Evolutionary conservation across 2,113 vertebrate species (phyloP).

Genomic region (Pachyramphus minor): DNA sequence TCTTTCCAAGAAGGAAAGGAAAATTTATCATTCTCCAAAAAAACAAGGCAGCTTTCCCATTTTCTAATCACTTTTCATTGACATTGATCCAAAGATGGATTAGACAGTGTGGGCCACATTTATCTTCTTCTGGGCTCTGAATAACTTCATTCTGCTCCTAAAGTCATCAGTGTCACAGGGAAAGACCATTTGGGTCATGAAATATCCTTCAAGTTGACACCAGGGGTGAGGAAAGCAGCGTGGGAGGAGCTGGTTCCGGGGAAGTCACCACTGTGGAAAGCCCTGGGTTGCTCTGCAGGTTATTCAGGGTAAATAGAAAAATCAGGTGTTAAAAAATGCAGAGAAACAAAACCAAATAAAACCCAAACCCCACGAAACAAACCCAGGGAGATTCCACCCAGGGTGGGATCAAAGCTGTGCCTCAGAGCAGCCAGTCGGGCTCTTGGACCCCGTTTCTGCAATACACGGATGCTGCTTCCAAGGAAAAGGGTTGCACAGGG

Average conservation of each 20-base stretch:
- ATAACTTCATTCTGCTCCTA: slow-evolving; percentile 15
- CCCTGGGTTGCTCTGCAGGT: background rate
- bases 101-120: background rate
- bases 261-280: background rate
- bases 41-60: background rate
- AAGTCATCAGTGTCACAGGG: background rate
- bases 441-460: accelerated
- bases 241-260: background rate
- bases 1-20: background rate
- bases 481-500: background rate
- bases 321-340: background rate
- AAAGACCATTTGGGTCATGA: slow-evolving; percentile 18
- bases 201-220: background rate
- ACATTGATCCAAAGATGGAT: slow-evolving; percentile 6
- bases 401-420: background rate
- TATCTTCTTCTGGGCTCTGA: background rate
- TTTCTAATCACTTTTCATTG: slow-evolving; percentile 33
- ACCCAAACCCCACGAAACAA: background rate
- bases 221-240: background rate
- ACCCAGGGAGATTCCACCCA: background rate
- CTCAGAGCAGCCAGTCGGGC: background rate
- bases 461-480: background rate
- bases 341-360: background rate
- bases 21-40: background rate
- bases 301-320: background rate